Conservation (phyloP, 1,140 invertebrate species). For the Cotesia vestalis region DNA sequence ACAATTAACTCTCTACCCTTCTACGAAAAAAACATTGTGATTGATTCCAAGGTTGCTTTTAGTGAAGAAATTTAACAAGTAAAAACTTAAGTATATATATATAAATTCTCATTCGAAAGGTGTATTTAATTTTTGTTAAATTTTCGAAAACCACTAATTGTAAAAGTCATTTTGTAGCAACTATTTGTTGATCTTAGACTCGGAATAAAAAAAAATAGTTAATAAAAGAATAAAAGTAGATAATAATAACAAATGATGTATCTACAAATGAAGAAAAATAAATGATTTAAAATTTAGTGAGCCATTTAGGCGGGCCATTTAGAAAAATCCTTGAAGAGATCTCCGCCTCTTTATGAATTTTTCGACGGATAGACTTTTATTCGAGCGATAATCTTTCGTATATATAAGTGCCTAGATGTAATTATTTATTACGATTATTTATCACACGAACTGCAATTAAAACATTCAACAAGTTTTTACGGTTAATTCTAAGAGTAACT, state of each 20-base stretch:
- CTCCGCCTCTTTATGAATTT: conserved; percentile 27
- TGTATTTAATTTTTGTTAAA: conserved; percentile 35
- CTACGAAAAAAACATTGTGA: conserved; percentile 15
- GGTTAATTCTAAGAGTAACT: neutral
- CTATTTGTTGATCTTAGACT: conserved; percentile 12
- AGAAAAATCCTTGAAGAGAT: conserved; percentile 28
- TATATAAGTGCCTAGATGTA: conserved; percentile 37
- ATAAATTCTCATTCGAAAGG: conserved; percentile 18
- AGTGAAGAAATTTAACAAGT: conserved; percentile 13
- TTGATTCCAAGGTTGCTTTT: conserved; percentile 29
- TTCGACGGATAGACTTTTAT: conserved; percentile 38
- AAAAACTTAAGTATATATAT: conserved; percentile 26
- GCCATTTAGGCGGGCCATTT: conserved; percentile 31
- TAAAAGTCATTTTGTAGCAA: conserved; percentile 35
- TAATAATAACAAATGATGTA: conserved; percentile 11
- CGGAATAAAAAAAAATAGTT: no score
- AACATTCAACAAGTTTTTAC: neutral
- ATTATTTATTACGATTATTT: conserved; percentile 35
- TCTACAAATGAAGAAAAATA: neutral
- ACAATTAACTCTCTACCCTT: conserved; percentile 23
- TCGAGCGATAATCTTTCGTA: conserved; percentile 26
- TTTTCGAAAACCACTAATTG: conserved; percentile 46
- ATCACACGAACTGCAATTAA: no score
- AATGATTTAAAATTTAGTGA: conserved; percentile 39
- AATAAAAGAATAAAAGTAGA: neutral